Evolutionary conservation across 2,113 vertebrate species (phyloP), one percentile per base, ranked within the genome.

Genomic region (Heptranchias perlo): DNA sequence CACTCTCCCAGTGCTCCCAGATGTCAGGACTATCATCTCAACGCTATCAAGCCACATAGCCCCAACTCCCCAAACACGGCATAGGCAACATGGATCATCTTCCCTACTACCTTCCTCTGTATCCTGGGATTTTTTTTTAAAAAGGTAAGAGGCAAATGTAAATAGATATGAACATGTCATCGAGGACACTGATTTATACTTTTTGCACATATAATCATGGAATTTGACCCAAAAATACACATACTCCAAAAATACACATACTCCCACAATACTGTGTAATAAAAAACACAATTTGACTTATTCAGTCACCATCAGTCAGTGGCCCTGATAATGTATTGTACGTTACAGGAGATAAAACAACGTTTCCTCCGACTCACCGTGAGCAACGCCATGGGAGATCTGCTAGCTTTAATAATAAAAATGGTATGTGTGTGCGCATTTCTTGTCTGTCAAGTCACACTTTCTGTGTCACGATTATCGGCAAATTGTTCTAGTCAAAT

Each of bases 331-430:
- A 52, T 87, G 44, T 87, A 87, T 87, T 87, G 84, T 87, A 13
- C 84, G 49, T 87, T 87, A 87, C 84, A 87, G 84, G 84, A 87
- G 84, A 87, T 87, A 87, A 87, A 87, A 52, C 84, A 87, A 52
- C 84, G 84, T 87, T 87, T 87, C 84, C 84, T 87, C 49, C 84
- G 84, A 87, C 84, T 87, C 84, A 87, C 47, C 49, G 84, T 87
- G 84, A 87, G 47, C 84, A 87, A 52, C 84, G 49, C 84, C 84
- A 87, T 87, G 84, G 84, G 84, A 87, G 84, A 87, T 87, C 84
- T 87, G 49, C 84, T 87, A 87, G 84, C 84, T 87, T 87, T 87
- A 87, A 87, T 87, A 87, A 87, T 87, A 87, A 87, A 87, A 87
- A 87, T 87, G 84, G 84, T 87, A 87, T 87, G 84, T 87, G 84